These are phyloP conservation scores for Myripristis jacobus DNA, from an alignment of 2,797 vertebrate genomes.

Conservation along the genomic window DNA sequence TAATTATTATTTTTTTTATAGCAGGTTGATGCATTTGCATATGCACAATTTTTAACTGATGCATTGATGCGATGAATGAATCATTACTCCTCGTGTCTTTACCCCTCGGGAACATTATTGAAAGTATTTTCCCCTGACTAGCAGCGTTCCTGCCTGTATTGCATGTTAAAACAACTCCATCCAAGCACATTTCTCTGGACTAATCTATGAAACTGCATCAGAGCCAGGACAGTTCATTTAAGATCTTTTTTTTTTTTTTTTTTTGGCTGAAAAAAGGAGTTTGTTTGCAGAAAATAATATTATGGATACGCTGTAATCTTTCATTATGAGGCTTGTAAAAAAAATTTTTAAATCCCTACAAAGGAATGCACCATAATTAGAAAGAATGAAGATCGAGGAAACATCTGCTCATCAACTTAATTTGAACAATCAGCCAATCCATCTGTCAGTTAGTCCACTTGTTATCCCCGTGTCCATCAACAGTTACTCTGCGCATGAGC, in stretches of 20 bases:
- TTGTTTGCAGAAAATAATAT: conserved; percentile 57
- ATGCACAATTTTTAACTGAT: no score
- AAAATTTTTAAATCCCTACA: not conserved
- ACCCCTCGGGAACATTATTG: no score
- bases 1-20: no score
- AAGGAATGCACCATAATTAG: conserved; percentile 35
- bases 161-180: not conserved
- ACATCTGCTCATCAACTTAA: conserved; percentile 67
- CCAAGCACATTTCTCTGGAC: conserved; percentile 8
- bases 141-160: conserved; percentile 16
- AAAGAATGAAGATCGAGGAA: conserved; percentile 39
- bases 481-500: conserved; percentile 49
- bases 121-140: no score
- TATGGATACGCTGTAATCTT: conserved; percentile 34
- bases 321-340: conserved; percentile 3
- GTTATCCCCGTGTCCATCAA: conserved; percentile 64
- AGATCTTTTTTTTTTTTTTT: conserved; percentile 34
- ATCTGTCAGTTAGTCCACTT: conserved; percentile 68
- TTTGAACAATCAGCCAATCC: conserved; percentile 67
- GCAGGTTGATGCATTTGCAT: no score
- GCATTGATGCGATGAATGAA: no score
- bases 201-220: conserved; percentile 40
- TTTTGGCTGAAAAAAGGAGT: conserved; percentile 22
- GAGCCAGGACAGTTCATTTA: conserved; percentile 28
- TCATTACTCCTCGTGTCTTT: no score